Conservation (phyloP, 2,113 vertebrate genomes). For the Spermophilus dauricus region DNA sequence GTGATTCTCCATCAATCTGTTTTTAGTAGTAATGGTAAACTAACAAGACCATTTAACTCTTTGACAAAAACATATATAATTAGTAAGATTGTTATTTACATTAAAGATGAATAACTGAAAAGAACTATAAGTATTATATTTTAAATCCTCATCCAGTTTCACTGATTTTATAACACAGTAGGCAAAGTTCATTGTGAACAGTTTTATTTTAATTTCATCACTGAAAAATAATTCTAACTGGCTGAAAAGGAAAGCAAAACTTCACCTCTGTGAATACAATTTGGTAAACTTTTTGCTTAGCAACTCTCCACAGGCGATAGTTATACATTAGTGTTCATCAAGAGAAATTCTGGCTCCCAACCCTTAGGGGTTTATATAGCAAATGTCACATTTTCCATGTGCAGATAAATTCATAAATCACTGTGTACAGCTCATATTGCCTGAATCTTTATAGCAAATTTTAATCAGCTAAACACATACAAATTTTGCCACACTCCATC, state of each 20-base stretch:
- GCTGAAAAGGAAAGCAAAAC: conserved; percentile 19
- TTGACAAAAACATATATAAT: conserved; percentile 2
- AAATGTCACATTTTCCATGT: conserved; percentile 69
- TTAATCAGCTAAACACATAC: conserved; percentile 73
- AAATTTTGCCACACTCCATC: conserved; percentile 50
- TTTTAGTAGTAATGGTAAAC: conserved; percentile 55
- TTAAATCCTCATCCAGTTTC: conserved; percentile 48
- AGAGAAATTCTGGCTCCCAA: conserved; percentile 54
- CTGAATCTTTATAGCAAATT: neutral
- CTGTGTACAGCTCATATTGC: conserved; percentile 50
- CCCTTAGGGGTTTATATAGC: conserved; percentile 58
- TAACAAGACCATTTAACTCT: neutral
- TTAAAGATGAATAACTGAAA: conserved; percentile 28
- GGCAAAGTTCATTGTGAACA: conserved; percentile 25
- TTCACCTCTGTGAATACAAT: conserved; percentile 55
- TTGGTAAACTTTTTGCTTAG: conserved; percentile 62
- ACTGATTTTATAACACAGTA: neutral
- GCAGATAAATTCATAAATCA: conserved; percentile 74
- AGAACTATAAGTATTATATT: conserved; percentile 34
- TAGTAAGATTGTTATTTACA: neutral
- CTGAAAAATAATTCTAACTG: conserved; percentile 31
- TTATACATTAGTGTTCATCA: conserved; percentile 34
- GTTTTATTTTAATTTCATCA: conserved; percentile 31
- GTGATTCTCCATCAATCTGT: neutral
- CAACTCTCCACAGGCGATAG: neutral